Conservation (phyloP, 1,140 invertebrate genomes). For the Matsumurasca onukii region DNA sequence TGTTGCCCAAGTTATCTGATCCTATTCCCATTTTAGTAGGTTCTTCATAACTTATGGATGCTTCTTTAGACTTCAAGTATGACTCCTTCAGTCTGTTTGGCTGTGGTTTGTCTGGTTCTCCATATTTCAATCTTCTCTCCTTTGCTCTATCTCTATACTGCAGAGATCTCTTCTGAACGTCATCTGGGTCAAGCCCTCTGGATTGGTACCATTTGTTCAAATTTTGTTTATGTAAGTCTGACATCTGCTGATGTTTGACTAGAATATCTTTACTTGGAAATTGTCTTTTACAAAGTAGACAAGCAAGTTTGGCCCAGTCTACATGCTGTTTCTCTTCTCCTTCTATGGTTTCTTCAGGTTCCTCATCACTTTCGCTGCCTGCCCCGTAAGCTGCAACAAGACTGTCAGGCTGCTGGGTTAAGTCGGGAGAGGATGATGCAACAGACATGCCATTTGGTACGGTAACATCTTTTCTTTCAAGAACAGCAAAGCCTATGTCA, state of each 20-base stretch:
- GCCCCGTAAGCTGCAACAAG: slow-evolving; percentile 78
- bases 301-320: slow-evolving; percentile 90
- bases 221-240: slow-evolving; percentile 95
- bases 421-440: not conserved
- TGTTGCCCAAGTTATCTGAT: slow-evolving; percentile 87
- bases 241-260: slow-evolving; percentile 88
- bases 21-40: slow-evolving; percentile 74
- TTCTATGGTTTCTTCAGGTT: slow-evolving; percentile 46
- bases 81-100: slow-evolving; percentile 69
- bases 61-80: slow-evolving; percentile 59
- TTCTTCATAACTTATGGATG: slow-evolving; percentile 58
- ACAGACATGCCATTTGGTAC: slow-evolving; percentile 24
- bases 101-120: slow-evolving; percentile 78
- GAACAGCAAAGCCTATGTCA: slow-evolving; percentile 87
- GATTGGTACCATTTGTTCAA: slow-evolving; percentile 66
- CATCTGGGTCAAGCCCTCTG: slow-evolving; percentile 55
- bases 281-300: slow-evolving; percentile 92
- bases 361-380: slow-evolving; percentile 60
- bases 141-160: slow-evolving; percentile 94
- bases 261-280: slow-evolving; percentile 89
- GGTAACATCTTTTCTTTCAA: slow-evolving; percentile 56
- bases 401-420: slow-evolving; percentile 23
- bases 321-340: slow-evolving; percentile 47
- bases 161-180: slow-evolving; percentile 54
- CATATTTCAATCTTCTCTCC: slow-evolving; percentile 92